Evolutionary conservation across 2,888 invertebrate species (phyloP), one percentile per base, ranked within the genome.

Genomic region (Cinara cedri): DNA sequence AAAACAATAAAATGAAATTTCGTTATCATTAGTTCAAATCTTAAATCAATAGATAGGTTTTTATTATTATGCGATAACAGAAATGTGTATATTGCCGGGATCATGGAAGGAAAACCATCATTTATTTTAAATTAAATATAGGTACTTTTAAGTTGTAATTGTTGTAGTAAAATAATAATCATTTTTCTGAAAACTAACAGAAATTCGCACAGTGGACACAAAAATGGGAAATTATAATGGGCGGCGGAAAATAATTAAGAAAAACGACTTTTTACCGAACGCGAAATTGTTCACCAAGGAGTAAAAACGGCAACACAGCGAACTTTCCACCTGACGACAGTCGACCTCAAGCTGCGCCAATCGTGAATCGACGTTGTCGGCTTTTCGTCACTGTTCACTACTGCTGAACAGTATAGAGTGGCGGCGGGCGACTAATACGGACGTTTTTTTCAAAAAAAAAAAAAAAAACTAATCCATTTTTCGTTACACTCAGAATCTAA

Each of bases 371-470:
- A 70, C 49, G 42, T 70, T 11, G 51, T 63, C 60, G 60, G 26
- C 9, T 62, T 34, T 24, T 60, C 62, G 68, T 51, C 24, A 34
- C 55, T 49, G 34, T 44, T 49, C 60, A 8, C 26, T 34, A 3
- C 14, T 34, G n/a, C n/a, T n/a, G n/a, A n/a, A n/a, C n/a, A n/a
- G 19, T 21, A 26, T 19, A 24, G 46, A 44, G 68, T 21, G 49
- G 11, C 49, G 34, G 62, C 16, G 51, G 62, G 24, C 49, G n/a
- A 34, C 1, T 34, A 62, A 70, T 68, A 51, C 60, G 49, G 78
- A 70, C 78, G 78, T 78, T 78, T 78, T 78, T 62, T 78, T 78
- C 51, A 62, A 70, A 68, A n/a, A 68, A 60, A 78, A 68, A 78
- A 75, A 66, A 44, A 55, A 57, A 16, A 57, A 34, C 3, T 34